A percentile compares a stretch with the other conserved stretches of the same genome.
Conservation (phyloP, 1,140 invertebrate genomes). For the Thaumetopoea pityocampa region DNA sequence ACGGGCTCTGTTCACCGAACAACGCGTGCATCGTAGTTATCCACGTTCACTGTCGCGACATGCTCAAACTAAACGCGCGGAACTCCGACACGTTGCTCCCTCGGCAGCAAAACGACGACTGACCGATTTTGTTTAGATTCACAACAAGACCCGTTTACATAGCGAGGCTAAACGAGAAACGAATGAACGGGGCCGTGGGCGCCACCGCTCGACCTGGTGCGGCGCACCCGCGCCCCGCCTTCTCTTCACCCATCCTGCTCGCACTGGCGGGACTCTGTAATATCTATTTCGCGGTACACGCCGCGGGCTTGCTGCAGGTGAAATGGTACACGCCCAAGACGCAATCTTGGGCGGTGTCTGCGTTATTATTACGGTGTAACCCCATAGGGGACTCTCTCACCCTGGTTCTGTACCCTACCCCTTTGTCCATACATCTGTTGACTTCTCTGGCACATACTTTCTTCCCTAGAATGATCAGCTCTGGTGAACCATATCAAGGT, state of each 20-base stretch:
- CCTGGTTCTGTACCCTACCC: conserved; percentile 12
- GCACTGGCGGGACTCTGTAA: background rate
- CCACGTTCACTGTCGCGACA: conserved; percentile 59
- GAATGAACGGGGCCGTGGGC: conserved; percentile 63
- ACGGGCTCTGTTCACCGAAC: conserved; percentile 90
- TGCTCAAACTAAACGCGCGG: conserved; percentile 48
- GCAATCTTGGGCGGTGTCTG: conserved; percentile 33
- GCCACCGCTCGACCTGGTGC: conserved; percentile 24
- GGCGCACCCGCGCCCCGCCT: conserved; percentile 35
- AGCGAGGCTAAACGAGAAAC: conserved; percentile 68
- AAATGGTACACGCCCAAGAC: conserved; percentile 32
- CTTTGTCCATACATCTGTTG: conserved; percentile 12
- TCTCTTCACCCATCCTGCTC: conserved; percentile 25
- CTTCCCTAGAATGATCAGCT: conserved; percentile 3
- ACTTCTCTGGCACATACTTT: conserved; percentile 8
- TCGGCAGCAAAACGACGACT: conserved; percentile 70
- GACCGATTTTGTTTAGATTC: conserved; percentile 75
- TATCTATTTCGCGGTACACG: conserved; percentile 1
- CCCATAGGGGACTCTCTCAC: conserved; percentile 18
- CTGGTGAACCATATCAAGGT: too few relatives aligned
- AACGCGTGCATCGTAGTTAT: conserved; percentile 86
- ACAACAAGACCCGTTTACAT: conserved; percentile 74
- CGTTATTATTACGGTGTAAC: conserved; percentile 22
- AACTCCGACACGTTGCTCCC: conserved; percentile 53
- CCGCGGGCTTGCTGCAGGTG: conserved; percentile 10